These are phyloP conservation scores for Dendrolimus punctatus DNA, from an alignment of 1,140 invertebrate species.

Conservation along the genomic window DNA sequence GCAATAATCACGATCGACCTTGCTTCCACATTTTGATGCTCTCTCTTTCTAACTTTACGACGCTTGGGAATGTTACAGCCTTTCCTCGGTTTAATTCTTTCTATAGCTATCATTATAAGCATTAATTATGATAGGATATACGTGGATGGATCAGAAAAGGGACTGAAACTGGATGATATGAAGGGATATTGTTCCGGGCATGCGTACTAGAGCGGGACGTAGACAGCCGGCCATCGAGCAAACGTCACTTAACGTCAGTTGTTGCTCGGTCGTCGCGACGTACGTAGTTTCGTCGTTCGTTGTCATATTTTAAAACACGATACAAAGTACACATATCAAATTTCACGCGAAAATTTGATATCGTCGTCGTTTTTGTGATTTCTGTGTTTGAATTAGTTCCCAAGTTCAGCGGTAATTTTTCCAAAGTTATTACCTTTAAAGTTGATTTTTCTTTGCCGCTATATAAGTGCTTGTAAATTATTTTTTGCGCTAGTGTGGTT, in stretches of 20 bases:
- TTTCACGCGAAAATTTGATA: constrained; percentile 70
- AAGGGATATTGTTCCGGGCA: constrained; percentile 54
- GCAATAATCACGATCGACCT: constrained; percentile 44
- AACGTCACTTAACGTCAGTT: constrained; percentile 60
- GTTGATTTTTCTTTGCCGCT: constrained; percentile 32
- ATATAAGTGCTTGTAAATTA: constrained; percentile 26
- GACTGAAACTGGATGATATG: constrained; percentile 39
- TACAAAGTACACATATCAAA: constrained; percentile 60
- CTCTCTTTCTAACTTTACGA: constrained; percentile 21
- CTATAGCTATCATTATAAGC: constrained; percentile 7
- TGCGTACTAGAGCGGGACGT: constrained; percentile 59
- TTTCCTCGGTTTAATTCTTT: constrained; percentile 4
- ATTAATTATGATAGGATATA: constrained; percentile 11
- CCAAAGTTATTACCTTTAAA: constrained; percentile 31
- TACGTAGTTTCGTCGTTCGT: constrained; percentile 19
- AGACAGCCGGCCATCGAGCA: constrained; percentile 32
- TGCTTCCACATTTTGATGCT: constrained; percentile 17
- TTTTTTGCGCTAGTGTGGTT: constrained; percentile 43
- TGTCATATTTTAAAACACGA: constrained; percentile 13
- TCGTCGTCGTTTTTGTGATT: constrained; percentile 57
- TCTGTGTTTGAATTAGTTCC: constrained; percentile 48
- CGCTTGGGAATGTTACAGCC: constrained; percentile 1
- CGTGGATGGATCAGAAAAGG: constrained; percentile 30
- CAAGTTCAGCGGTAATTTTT: constrained; percentile 51
- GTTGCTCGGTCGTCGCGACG: constrained; percentile 40